Conservation (phyloP, 30 jellyfish, hydroid and myxozoan genomes). For the Turritopsis rubra region DNA sequence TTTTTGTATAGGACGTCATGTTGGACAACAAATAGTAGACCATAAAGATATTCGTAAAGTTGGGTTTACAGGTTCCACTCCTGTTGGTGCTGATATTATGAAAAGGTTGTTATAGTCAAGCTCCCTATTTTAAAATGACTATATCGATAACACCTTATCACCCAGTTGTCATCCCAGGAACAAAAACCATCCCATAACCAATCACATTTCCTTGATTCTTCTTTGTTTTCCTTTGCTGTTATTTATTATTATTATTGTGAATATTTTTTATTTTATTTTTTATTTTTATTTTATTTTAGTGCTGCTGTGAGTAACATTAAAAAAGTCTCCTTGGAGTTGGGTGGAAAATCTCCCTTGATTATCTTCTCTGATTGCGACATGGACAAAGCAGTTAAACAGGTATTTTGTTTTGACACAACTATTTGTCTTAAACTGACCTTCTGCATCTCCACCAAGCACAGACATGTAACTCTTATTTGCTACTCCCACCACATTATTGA, state of each 20-base stretch:
- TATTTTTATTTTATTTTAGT: slow-evolving; percentile 31
- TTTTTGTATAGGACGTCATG: slow-evolving; percentile 57
- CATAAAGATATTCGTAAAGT: slow-evolving; percentile 90
- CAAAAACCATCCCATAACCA: neutral
- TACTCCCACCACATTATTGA: too few relatives aligned
- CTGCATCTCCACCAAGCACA: too few relatives aligned
- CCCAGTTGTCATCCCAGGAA: neutral
- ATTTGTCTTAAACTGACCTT: too few relatives aligned
- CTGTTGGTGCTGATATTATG: slow-evolving; percentile 97
- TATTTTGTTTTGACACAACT: too few relatives aligned
- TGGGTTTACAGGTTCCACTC: slow-evolving; percentile 99
- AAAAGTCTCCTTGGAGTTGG: slow-evolving; percentile 92
- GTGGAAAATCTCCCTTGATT: slow-evolving; percentile 96
- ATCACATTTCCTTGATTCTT: neutral
- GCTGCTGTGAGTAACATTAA: slow-evolving; percentile 93
- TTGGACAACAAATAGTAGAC: slow-evolving; percentile 87
- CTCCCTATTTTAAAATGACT: too few relatives aligned
- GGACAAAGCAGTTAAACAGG: slow-evolving; percentile 99
- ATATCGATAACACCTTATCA: neutral
- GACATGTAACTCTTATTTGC: too few relatives aligned
- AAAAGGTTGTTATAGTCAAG: too few relatives aligned
- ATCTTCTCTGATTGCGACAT: slow-evolving; percentile 89
- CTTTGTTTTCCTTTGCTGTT: neutral
- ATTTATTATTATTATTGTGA: neutral
- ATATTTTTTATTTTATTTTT: neutral